Percentiles rank a stretch among this genome's conserved stretches.
These are phyloP conservation scores for Acleris holmiana DNA, from an alignment of 2,888 invertebrate species.

Conservation along the genomic window DNA sequence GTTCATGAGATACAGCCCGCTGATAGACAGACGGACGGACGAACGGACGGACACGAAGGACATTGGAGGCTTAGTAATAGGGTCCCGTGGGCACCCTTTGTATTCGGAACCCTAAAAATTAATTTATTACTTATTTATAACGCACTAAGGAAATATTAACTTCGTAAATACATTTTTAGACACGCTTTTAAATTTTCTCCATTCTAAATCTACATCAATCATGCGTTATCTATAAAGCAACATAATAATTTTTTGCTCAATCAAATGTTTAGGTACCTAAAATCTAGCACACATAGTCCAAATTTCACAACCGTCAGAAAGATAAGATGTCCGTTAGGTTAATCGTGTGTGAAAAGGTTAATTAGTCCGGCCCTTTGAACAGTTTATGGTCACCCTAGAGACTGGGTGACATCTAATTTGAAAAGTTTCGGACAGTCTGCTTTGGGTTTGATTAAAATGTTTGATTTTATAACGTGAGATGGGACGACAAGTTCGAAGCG, in stretches of 20 bases:
- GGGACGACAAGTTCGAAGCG: neutral
- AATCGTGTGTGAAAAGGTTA: conserved; percentile 32
- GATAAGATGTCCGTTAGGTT: conserved; percentile 20
- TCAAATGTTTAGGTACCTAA: conserved; percentile 6
- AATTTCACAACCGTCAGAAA: neutral
- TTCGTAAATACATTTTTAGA: neutral
- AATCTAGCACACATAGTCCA: neutral
- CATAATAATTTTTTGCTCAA: neutral
- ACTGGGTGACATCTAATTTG: conserved; percentile 43
- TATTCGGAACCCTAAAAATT: too few species aligned
- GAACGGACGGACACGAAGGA: too few species aligned
- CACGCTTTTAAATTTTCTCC: neutral
- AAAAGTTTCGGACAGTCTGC: conserved; percentile 39
- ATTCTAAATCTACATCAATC: conserved; percentile 13
- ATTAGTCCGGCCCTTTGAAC: conserved; percentile 35
- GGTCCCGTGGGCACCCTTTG: too few species aligned
- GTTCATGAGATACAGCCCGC: too few species aligned
- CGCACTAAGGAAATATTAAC: neutral
- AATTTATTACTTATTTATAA: too few species aligned
- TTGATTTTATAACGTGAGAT: conserved; percentile 14
- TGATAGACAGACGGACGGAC: too few species aligned
- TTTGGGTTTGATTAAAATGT: conserved; percentile 42
- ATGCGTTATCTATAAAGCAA: conserved; percentile 7
- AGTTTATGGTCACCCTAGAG: conserved; percentile 40
- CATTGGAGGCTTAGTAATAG: too few species aligned